phyloP scores from a whole-genome alignment of 2,888 invertebrate species.

The Drosophila anomalipes region DNA sequence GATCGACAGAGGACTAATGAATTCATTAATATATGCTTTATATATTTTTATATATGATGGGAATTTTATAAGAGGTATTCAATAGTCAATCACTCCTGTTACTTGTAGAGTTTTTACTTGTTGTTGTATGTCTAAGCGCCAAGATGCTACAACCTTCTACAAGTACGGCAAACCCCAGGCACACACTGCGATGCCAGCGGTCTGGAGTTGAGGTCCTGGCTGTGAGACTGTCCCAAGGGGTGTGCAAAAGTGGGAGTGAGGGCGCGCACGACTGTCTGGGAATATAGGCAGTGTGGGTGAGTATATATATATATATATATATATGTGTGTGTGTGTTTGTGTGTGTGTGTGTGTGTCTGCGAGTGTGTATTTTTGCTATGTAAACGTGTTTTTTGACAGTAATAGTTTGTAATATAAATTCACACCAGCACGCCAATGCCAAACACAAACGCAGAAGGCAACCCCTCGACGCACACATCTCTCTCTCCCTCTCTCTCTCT shows the following conservation, averaged over 20 bases:
- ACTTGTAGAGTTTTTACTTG: slow-evolving; percentile 28
- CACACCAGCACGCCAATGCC: slow-evolving; percentile 74
- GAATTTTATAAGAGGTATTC: slow-evolving; percentile 11
- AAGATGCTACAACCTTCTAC: slow-evolving; percentile 61
- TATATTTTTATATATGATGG: background rate
- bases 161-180: slow-evolving; percentile 51
- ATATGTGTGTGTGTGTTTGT: slow-evolving; percentile 27
- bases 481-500: background rate
- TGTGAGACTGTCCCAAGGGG: slow-evolving; percentile 60
- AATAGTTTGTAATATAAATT: slow-evolving; percentile 82
- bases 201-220: slow-evolving; percentile 20
- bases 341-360: slow-evolving; percentile 36
- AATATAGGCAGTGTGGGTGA: slow-evolving; percentile 24
- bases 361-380: slow-evolving; percentile 74
- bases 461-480: slow-evolving; percentile 3
- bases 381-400: slow-evolving; percentile 83
- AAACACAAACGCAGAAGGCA: slow-evolving; percentile 60
- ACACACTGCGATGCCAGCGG: slow-evolving; percentile 34
- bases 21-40: background rate
- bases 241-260: slow-evolving; percentile 25
- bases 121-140: slow-evolving; percentile 41
- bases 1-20: too few species aligned
- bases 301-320: too few species aligned
- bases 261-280: slow-evolving; percentile 59
- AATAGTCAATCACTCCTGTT: background rate